Base-by-base conservation (phyloP, 1,140 invertebrate species). In the Psilanteris sp. region DNA sequence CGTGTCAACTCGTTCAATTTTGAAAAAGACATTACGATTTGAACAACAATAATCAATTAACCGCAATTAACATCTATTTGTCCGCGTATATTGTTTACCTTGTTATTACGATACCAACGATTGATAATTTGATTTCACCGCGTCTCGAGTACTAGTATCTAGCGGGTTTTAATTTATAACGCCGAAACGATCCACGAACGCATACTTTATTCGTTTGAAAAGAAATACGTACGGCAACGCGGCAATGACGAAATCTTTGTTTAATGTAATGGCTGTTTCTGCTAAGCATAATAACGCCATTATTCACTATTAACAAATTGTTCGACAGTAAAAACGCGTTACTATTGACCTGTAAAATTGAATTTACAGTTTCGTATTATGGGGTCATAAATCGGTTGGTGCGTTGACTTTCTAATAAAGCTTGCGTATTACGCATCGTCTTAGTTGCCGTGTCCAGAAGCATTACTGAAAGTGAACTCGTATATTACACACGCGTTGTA, bases 331-430 rank as follows among this genome's bases (percentile, higher is more conserved):
- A 54, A 54, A 37, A 24, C 20, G n/a, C 20, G 13, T 9, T 9
- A 9, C 18, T 15, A 22, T 13, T 41, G 36, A 43, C n/a, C 10
- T 41, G 16, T 29, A 31, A 31, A 22, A 57, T 43, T 43, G 52
- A 57, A 29, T 57, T 43, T 31, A 5, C 20, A 32, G 24, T 41
- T 43, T 41, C 10, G 15, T 14, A 43, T 32, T 57, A 43, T 26
- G 8, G 36, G 8, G 24, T 26, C 26, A 32, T 52, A 52, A 52
- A 36, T 52, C 29, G 24, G 11, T 26, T 4, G 9, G 13, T 48
- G 31, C 14, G 48, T 48, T 29, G 43, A 37, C 57, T 61, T 61
- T 61, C 43, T 26, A 59, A 29, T n/a, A n/a, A 36, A 37, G 48
- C 24, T 46, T 43, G 4, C 18, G 9, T 7, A 32, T 61, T 48